Evolutionary conservation across 2,113 vertebrate species (phyloP).

Genomic region (Cygnus atratus): DNA sequence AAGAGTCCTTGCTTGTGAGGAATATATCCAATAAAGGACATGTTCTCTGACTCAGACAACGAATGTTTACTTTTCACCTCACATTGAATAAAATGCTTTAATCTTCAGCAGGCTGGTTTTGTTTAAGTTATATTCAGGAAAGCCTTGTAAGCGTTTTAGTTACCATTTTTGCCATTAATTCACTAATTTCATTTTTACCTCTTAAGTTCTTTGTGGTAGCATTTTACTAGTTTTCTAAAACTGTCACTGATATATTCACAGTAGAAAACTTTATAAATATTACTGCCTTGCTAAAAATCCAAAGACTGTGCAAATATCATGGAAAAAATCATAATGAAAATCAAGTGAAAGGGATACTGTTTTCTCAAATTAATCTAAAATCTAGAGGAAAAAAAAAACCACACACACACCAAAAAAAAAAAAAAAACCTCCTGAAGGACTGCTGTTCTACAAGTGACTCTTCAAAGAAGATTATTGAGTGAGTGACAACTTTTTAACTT

Average conservation of each 20-base stretch:
- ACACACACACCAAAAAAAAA: neutral
- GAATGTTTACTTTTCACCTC: neutral
- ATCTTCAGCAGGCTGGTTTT: neutral
- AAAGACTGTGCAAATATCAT: neutral
- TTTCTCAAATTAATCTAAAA: neutral
- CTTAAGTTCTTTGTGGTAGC: neutral
- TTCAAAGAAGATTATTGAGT: neutral
- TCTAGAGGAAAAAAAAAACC: too few relatives aligned
- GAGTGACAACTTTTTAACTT: neutral
- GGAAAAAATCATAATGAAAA: neutral
- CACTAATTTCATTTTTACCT: neutral
- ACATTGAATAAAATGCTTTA: neutral
- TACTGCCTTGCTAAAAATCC: neutral
- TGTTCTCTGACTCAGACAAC: neutral
- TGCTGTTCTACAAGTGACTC: accelerated
- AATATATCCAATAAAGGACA: neutral
- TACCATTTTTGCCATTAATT: neutral
- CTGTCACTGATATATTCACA: neutral
- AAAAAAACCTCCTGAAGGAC: neutral
- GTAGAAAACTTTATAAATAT: neutral
- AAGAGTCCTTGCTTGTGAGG: neutral
- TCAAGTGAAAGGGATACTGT: neutral
- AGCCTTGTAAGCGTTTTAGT: neutral
- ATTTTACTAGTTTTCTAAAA: neutral
- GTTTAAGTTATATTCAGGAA: neutral